phyloP scores from a whole-genome alignment of 2,113 vertebrate species.

The Cairina moschata region DNA sequence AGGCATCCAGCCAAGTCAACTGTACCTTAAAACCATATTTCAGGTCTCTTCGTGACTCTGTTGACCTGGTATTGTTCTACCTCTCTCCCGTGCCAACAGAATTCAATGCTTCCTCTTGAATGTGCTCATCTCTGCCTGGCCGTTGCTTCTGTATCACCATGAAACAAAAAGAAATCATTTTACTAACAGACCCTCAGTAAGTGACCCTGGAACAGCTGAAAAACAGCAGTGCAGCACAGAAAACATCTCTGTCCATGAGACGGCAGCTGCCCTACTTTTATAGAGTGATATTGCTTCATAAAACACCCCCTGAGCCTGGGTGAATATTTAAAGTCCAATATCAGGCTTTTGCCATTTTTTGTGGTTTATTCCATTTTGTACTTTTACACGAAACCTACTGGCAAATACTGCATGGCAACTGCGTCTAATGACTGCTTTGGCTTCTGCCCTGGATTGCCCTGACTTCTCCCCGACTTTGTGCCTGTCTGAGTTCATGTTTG shows the following conservation, averaged over 20 bases:
- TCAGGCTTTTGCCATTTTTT: slow-evolving; percentile 38
- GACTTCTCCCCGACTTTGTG: neutral
- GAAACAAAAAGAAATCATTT: neutral
- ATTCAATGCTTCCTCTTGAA: neutral
- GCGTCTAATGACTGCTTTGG: neutral
- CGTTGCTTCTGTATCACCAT: neutral
- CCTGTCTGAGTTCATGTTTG: slow-evolving; percentile 10
- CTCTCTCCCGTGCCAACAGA: neutral
- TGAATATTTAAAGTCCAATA: neutral
- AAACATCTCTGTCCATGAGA: neutral
- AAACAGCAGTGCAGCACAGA: neutral
- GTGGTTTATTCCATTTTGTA: neutral
- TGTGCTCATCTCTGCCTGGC: neutral
- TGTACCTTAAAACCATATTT: neutral
- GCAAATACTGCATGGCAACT: neutral
- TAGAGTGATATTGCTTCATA: slow-evolving; percentile 3
- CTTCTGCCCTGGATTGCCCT: neutral
- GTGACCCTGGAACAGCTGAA: neutral
- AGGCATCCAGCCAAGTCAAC: neutral
- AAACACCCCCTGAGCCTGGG: slow-evolving; percentile 9
- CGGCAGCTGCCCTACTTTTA: slow-evolving; percentile 25
- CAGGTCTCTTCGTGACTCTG: neutral
- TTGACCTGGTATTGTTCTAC: neutral
- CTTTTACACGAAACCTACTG: neutral
- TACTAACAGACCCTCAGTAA: neutral